phyloP scores from a whole-genome alignment of 2,888 invertebrate species.

The Plebejus melissa region DNA sequence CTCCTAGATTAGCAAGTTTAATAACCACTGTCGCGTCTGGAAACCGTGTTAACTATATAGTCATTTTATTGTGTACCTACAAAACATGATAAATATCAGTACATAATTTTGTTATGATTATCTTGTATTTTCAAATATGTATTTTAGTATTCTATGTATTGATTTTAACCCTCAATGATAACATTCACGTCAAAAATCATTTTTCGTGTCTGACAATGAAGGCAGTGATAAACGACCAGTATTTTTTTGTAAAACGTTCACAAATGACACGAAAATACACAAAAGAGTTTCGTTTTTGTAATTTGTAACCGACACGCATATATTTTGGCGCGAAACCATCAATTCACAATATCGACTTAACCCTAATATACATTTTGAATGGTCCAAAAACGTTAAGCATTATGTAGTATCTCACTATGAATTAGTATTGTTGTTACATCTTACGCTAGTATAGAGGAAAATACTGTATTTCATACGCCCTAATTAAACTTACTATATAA shows the following conservation, averaged over 20 bases:
- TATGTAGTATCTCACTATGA: conserved; percentile 26
- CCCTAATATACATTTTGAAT: conserved; percentile 18
- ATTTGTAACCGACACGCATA: conserved; percentile 1
- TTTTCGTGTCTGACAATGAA: background rate
- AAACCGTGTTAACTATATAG: no score
- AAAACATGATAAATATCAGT: no score
- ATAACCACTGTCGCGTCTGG: no score
- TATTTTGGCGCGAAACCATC: conserved; percentile 10
- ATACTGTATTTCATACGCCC: conserved; percentile 49
- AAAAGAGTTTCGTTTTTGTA: background rate
- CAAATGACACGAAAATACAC: background rate
- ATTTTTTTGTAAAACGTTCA: background rate
- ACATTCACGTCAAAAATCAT: background rate
- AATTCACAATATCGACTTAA: conserved; percentile 6
- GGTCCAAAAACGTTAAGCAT: conserved; percentile 28
- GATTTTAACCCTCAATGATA: no score
- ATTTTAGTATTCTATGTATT: background rate
- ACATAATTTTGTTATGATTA: no score
- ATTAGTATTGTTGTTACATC: conserved; percentile 42
- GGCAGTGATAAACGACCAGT: background rate
- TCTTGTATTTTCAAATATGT: background rate
- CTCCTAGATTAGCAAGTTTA: no score
- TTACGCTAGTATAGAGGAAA: conserved; percentile 45
- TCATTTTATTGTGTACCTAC: no score
- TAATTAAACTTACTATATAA: conserved; percentile 50